A percentile compares a stretch with the other conserved stretches of the same genome.
Evolutionary conservation across 2,888 invertebrate genomes (phyloP).

Genomic region (Stramonita haemastoma): DNA sequence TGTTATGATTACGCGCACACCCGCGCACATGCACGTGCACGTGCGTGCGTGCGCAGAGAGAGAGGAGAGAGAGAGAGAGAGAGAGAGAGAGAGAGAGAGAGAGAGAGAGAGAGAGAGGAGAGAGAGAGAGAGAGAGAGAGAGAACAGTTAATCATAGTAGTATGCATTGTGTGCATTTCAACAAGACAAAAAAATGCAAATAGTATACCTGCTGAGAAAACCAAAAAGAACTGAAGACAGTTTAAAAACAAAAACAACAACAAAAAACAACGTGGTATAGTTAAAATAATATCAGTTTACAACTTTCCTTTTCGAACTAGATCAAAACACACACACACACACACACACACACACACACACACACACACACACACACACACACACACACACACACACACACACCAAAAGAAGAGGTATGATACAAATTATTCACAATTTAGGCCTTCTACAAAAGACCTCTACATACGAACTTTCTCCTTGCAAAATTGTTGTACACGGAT

Average conservation of each 20-base stretch:
- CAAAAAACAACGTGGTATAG: neutral
- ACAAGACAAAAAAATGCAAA: too few species aligned
- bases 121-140: neutral
- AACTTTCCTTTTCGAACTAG: neutral
- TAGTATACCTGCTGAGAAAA: too few species aligned
- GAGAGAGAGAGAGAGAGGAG: neutral
- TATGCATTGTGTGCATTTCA: too few species aligned
- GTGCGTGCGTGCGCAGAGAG: neutral
- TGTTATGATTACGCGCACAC: too few species aligned
- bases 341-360: neutral
- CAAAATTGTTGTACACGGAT: neutral
- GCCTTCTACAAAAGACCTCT: neutral
- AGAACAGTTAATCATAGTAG: neutral
- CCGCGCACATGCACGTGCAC: neutral
- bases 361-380: slow-evolving; percentile 9
- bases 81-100: neutral
- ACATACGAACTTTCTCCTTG: neutral
- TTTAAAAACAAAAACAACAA: neutral
- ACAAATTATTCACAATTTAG: too few species aligned
- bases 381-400: neutral
- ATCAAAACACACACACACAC: neutral
- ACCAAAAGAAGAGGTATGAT: neutral
- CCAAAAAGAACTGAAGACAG: too few species aligned
- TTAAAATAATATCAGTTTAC: neutral
- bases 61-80: neutral